Conservation (phyloP, 2,113 vertebrate genomes). For the Halcyon malimbica region DNA sequence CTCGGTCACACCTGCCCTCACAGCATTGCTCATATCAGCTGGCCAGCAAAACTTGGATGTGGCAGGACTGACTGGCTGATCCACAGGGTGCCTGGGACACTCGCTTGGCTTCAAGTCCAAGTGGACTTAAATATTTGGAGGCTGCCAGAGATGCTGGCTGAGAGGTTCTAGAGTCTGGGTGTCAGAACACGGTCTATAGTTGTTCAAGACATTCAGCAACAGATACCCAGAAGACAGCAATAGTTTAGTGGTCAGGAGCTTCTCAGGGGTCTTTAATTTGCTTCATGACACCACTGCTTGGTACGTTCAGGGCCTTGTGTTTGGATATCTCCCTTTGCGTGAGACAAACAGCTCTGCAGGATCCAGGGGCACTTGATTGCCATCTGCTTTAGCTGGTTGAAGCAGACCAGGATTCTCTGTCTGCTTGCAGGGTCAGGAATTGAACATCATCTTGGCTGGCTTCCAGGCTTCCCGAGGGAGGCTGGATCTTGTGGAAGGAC, state of each 20-base stretch:
- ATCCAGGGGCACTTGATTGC: too few species aligned
- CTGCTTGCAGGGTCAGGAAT: neutral
- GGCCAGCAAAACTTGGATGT: neutral
- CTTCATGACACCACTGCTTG: neutral
- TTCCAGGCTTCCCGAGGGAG: neutral
- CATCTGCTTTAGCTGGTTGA: neutral
- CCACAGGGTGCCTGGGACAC: neutral
- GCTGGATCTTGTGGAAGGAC: neutral
- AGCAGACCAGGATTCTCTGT: neutral
- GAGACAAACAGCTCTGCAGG: neutral
- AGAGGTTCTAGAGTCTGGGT: neutral
- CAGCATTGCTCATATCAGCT: rapidly evolving
- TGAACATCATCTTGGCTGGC: neutral
- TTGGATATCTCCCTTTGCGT: neutral
- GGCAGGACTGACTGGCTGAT: neutral
- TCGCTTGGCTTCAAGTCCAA: neutral
- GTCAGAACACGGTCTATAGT: neutral
- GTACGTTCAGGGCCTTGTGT: neutral
- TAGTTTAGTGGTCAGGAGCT: neutral
- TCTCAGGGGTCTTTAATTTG: neutral
- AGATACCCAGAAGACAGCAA: neutral
- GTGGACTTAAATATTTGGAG: neutral
- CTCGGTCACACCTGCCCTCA: neutral
- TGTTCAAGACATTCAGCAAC: neutral
- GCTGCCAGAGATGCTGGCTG: neutral